Conservation (phyloP, 2,113 vertebrate genomes). For the Pterocles gutturalis region DNA sequence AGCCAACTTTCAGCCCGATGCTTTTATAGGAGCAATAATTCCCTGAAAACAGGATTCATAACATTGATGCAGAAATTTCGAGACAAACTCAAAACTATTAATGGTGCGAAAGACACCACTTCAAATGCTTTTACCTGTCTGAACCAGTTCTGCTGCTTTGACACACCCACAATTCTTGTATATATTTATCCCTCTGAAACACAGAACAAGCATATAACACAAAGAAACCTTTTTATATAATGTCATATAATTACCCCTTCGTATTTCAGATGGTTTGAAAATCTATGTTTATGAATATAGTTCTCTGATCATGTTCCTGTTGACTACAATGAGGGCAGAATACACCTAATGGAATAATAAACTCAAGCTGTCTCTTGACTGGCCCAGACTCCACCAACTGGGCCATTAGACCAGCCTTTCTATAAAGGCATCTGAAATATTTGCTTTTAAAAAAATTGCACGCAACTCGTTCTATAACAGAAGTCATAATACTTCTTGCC, state of each 20-base stretch:
- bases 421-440: constrained; percentile 29
- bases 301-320: constrained; percentile 69
- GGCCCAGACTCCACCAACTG: constrained; percentile 6
- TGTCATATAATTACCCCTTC: constrained; percentile 78
- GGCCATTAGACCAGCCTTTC: constrained; percentile 48
- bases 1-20: neutral
- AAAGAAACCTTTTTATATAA: constrained; percentile 77
- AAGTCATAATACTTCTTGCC: neutral
- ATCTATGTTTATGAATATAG: constrained; percentile 73
- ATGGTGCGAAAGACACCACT: constrained; percentile 41
- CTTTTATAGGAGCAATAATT: constrained; percentile 22
- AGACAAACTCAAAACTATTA: constrained; percentile 31
- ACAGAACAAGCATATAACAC: constrained; percentile 72
- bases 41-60: constrained; percentile 21
- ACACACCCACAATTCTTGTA: constrained; percentile 74
- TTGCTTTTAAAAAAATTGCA: constrained; percentile 29
- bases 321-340: constrained; percentile 17
- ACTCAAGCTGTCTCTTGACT: neutral
- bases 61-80: constrained; percentile 40
- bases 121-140: constrained; percentile 66
- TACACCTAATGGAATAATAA: neutral
- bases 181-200: constrained; percentile 70
- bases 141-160: constrained; percentile 68
- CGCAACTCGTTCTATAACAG: neutral
- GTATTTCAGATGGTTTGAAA: constrained; percentile 76